phyloP scores from a whole-genome alignment of 2,888 invertebrate species.

The Acanthococcus lagerstroemiae region DNA sequence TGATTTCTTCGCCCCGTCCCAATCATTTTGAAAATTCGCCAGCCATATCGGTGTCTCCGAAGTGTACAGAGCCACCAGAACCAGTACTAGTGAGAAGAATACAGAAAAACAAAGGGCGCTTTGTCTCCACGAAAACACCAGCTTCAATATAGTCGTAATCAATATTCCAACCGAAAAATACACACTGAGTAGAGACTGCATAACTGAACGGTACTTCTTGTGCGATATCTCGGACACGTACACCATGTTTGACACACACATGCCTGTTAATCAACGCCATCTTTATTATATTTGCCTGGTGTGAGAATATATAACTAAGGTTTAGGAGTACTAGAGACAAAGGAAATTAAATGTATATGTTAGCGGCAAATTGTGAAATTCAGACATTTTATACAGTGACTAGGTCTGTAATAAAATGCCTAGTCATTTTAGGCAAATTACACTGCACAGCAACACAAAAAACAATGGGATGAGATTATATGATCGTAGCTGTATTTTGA shows the following conservation, averaged over 20 bases:
- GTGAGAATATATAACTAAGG: background rate
- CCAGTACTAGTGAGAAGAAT: slow-evolving; percentile 42
- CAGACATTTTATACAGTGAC: no score
- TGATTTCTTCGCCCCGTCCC: slow-evolving; percentile 26
- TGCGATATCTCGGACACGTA: slow-evolving; percentile 52
- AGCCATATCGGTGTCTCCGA: slow-evolving; percentile 53
- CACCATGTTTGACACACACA: slow-evolving; percentile 47
- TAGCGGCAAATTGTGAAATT: no score
- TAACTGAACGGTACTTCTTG: slow-evolving; percentile 47
- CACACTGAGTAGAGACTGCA: slow-evolving; percentile 49
- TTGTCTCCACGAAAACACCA: slow-evolving; percentile 46
- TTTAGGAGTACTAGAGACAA: no score
- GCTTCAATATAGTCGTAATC: slow-evolving; percentile 45
- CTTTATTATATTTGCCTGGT: background rate
- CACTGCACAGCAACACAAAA: no score
- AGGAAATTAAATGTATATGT: no score
- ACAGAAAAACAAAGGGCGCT: slow-evolving; percentile 42
- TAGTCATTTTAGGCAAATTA: no score
- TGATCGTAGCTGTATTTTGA: no score
- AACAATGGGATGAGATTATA: no score
- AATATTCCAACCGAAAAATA: slow-evolving; percentile 51
- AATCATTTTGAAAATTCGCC: slow-evolving; percentile 37
- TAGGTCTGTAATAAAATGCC: no score
- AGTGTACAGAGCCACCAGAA: slow-evolving; percentile 41
- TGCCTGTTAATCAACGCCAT: slow-evolving; percentile 40